These are phyloP conservation scores for Medauroidea extradentata DNA, from an alignment of 1,140 invertebrate species.

Conservation along the genomic window DNA sequence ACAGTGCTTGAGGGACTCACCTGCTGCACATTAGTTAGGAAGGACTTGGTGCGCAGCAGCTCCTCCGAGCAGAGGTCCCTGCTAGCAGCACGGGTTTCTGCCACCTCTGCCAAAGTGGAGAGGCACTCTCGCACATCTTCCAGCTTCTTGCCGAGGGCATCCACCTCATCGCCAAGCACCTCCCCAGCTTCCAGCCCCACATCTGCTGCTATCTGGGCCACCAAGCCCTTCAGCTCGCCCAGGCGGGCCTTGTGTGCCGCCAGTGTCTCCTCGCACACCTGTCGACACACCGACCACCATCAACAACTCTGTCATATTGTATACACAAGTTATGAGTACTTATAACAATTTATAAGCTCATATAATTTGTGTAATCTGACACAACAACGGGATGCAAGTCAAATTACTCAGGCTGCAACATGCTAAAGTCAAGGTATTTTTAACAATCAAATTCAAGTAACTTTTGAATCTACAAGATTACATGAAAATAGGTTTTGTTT, in stretches of 20 bases:
- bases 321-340: too few relatives aligned
- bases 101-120: slow-evolving; percentile 65
- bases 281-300: slow-evolving; percentile 10
- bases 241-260: slow-evolving; percentile 62
- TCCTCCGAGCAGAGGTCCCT: slow-evolving; percentile 51
- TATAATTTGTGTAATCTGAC: too few relatives aligned
- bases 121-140: slow-evolving; percentile 69
- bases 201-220: slow-evolving; percentile 68
- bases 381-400: too few relatives aligned
- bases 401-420: too few relatives aligned
- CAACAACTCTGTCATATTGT: too few relatives aligned
- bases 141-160: slow-evolving; percentile 67
- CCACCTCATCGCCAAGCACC: slow-evolving; percentile 64
- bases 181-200: slow-evolving; percentile 64
- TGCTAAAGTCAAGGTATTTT: too few relatives aligned
- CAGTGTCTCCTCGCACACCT: slow-evolving; percentile 72
- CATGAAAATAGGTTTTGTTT: too few relatives aligned
- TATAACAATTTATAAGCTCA: too few relatives aligned
- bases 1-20: slow-evolving; percentile 49
- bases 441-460: too few relatives aligned
- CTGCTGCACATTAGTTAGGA: slow-evolving; percentile 60
- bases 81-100: slow-evolving; percentile 57
- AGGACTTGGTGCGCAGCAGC: slow-evolving; percentile 53
- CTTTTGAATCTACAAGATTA: too few relatives aligned
- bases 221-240: slow-evolving; percentile 65